Percentiles rank a stretch among this genome's conserved stretches.
Conservation (phyloP, 2,113 vertebrate species). For the Myrmecophaga tridactyla region DNA sequence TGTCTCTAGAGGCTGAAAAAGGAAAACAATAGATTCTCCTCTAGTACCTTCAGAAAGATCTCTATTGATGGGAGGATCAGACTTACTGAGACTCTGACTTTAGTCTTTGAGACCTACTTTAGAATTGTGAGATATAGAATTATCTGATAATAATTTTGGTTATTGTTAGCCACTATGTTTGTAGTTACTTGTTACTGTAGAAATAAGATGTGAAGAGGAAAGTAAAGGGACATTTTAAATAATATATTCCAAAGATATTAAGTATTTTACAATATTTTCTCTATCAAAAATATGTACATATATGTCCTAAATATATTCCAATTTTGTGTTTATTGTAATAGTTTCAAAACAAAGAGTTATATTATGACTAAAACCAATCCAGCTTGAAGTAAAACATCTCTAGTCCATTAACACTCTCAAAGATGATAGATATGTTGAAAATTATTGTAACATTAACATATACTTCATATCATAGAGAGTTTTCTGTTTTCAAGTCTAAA, state of each 20-base stretch:
- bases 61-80: too few species aligned
- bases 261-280: not conserved
- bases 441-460: not conserved
- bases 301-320: not conserved
- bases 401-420: not conserved
- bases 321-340: not conserved
- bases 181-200: not conserved
- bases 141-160: not conserved
- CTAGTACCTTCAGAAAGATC: not conserved
- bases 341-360: not conserved
- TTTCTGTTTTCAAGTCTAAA: not conserved
- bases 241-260: not conserved
- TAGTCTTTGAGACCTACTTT: not conserved
- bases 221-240: not conserved
- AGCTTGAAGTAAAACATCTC: not conserved
- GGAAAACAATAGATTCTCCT: not conserved
- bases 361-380: not conserved
- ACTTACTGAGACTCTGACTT: not conserved
- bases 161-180: not conserved
- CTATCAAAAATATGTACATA: not conserved
- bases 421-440: not conserved
- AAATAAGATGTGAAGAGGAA: not conserved
- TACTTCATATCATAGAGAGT: not conserved
- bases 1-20: not conserved
- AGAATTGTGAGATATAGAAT: not conserved